Base-by-base conservation (phyloP, 1,140 invertebrate genomes). In the Sminthurides bifidus region DNA sequence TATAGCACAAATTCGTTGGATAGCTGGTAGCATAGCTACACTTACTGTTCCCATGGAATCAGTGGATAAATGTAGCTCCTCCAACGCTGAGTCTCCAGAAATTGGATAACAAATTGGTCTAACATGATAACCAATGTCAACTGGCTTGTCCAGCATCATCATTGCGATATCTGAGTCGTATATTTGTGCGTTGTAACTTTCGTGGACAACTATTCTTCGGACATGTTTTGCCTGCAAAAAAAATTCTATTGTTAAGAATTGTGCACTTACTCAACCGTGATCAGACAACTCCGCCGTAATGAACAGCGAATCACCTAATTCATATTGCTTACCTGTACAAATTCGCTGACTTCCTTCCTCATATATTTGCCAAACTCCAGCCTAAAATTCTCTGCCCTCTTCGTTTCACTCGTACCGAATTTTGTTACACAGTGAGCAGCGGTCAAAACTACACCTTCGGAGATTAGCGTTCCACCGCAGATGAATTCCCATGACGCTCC, bases 141-240 rank as follows among this genome's bases (percentile, higher is more conserved):
- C 43, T 48, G 41, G 19, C 2, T 45, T 40, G 24, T 60, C 54
- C 12, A 65, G 45, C 2, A 58, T 53, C 12, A 65, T 41, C 14
- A 65, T 24, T 2, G 58, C 64, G 50, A 65, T 60, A 43, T 65
- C 64, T 10, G 55, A 58, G 29, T 65, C 64, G 23, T 52, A 65
- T 1, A 43, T 49, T n/a, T 51, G 56, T n/a, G 64, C 61, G 21
- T 56, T 58, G 58, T 63, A 65, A 15, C 40, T 46, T 30, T 30
- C 44, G 41, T 65, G 58, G n/a, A 54, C 30, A 21, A 54, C 12
- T 33, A 65, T 56, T 38, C 51, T 46, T 10, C 37, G 12, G 2
- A 63, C 55, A 19, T 48, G 37, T 19, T 27, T 12, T 23, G 48
- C 53, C 52, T 58, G n/a, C 6, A 57, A 57, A 24, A 35, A 3